Conservation (phyloP, 2,113 vertebrate species). For the Aldabrachelys gigantea region DNA sequence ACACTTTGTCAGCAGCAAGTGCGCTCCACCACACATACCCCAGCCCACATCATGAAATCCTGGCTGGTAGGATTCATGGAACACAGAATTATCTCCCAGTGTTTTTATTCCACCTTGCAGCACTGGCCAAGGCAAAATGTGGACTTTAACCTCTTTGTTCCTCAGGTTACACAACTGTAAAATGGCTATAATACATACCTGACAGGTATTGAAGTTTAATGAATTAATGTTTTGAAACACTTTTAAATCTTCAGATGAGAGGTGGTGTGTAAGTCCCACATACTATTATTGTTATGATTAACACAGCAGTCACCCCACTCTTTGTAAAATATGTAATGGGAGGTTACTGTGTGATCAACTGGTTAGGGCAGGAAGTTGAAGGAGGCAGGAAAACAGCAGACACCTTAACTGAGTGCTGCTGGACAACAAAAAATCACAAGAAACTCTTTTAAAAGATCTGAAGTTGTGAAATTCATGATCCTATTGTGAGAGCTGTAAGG, state of each 20-base stretch:
- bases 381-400: background rate
- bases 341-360: background rate
- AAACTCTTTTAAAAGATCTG: background rate
- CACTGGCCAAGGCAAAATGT: background rate
- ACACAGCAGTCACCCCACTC: background rate
- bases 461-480: background rate
- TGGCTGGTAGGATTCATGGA: background rate
- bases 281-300: background rate
- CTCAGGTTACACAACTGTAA: background rate
- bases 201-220: background rate
- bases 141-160: background rate
- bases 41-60: background rate
- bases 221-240: background rate
- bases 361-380: constrained; percentile 1
- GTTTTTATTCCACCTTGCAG: background rate
- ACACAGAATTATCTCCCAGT: background rate
- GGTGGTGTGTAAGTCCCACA: background rate
- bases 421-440: background rate
- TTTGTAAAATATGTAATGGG: background rate
- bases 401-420: background rate
- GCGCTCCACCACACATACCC: constrained; percentile 24
- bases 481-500: background rate
- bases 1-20: constrained; percentile 41
- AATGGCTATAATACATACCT: background rate
- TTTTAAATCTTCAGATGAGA: background rate